Conservation (phyloP, 2,888 invertebrate species). For the Caenorhabditis sinica region DNA sequence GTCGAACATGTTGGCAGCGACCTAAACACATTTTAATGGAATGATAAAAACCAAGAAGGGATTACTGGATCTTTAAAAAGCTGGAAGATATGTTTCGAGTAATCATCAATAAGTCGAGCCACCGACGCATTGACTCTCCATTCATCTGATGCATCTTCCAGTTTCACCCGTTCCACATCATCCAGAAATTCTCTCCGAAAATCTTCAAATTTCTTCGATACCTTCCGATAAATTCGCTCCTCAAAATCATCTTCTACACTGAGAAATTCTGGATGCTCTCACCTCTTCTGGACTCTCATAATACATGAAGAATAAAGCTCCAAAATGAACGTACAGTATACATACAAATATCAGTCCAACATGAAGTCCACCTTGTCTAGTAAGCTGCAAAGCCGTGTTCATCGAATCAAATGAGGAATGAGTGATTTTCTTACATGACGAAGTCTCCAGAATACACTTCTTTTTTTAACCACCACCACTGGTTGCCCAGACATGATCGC, state of each 20-base stretch:
- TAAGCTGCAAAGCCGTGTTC: slow-evolving; percentile 34
- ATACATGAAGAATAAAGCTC: slow-evolving; percentile 74
- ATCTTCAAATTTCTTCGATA: slow-evolving; percentile 30
- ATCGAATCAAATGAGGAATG: neutral
- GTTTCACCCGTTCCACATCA: slow-evolving; percentile 28
- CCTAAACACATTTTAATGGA: slow-evolving; percentile 35
- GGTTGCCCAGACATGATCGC: slow-evolving; percentile 74
- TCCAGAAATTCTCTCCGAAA: slow-evolving; percentile 34
- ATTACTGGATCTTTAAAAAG: slow-evolving; percentile 74
- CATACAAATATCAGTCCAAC: slow-evolving; percentile 74
- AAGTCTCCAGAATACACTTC: slow-evolving; percentile 62
- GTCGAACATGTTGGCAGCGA: slow-evolving; percentile 78
- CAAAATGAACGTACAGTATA: slow-evolving; percentile 73
- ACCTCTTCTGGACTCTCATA: slow-evolving; percentile 75
- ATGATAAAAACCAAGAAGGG: neutral
- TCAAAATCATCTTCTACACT: slow-evolving; percentile 8
- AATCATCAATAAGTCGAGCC: slow-evolving; percentile 66
- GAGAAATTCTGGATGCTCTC: neutral
- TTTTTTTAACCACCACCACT: slow-evolving; percentile 53
- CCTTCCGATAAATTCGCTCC: slow-evolving; percentile 36
- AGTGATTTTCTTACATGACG: slow-evolving; percentile 18
- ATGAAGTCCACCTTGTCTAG: slow-evolving; percentile 71
- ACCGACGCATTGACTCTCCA: slow-evolving; percentile 56
- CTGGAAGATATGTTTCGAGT: slow-evolving; percentile 69
- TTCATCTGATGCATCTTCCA: slow-evolving; percentile 28